Evolutionary conservation across 2,797 vertebrate genomes (phyloP).

Genomic region (Danio aesculapii): DNA sequence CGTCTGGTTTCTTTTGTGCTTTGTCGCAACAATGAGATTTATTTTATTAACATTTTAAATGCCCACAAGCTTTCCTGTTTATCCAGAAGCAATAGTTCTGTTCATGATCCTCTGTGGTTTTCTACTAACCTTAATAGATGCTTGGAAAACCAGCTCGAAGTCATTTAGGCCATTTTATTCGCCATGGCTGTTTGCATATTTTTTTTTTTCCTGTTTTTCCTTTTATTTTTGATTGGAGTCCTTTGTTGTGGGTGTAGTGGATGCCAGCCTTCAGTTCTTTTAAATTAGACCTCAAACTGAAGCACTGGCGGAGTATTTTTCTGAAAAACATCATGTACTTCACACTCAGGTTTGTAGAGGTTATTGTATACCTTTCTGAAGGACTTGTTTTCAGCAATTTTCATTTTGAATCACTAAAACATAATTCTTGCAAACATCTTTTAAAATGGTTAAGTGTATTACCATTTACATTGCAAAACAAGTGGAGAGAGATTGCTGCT

Average conservation of each 20-base stretch:
- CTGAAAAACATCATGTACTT: neutral
- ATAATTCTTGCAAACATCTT: neutral
- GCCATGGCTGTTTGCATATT: neutral
- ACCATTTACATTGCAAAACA: no score
- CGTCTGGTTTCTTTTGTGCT: neutral
- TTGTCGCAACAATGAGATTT: neutral
- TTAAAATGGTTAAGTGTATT: no score
- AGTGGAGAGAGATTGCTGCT: no score
- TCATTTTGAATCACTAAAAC: neutral
- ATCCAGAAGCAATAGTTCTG: neutral
- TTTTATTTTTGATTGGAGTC: slow-evolving; percentile 6
- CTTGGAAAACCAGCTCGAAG: neutral
- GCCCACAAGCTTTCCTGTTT: neutral
- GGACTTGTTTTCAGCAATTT: neutral
- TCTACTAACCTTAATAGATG: slow-evolving; percentile 7
- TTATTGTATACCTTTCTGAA: neutral
- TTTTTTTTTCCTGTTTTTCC: neutral
- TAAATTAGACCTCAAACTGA: slow-evolving; percentile 11
- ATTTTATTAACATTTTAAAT: neutral
- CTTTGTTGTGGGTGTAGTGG: slow-evolving; percentile 19
- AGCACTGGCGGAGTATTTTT: neutral
- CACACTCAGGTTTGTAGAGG: neutral
- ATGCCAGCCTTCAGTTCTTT: neutral
- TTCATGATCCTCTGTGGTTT: neutral
- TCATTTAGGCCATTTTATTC: neutral